A percentile compares a stretch with the other conserved stretches of the same genome.
phyloP scores from a whole-genome alignment of 2,888 invertebrate genomes.

The Noctua comes region DNA sequence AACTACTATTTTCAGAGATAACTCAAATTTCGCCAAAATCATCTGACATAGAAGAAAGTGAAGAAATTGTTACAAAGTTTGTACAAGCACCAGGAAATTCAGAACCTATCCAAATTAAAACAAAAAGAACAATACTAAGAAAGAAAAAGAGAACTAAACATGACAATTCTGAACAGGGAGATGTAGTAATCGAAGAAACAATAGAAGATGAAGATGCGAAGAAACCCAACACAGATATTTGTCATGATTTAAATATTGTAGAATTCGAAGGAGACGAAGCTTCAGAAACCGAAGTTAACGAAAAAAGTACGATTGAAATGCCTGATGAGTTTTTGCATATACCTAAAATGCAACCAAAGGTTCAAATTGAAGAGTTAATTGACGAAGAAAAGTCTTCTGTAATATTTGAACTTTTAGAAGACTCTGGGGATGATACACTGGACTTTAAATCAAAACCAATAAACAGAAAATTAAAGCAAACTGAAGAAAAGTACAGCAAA shows the following conservation, averaged over 20 bases:
- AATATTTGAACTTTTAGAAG: slow-evolving; percentile 34
- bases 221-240: slow-evolving; percentile 52
- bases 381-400: slow-evolving; percentile 69
- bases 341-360: slow-evolving; percentile 76
- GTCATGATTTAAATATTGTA: slow-evolving; percentile 82
- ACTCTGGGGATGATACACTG: slow-evolving; percentile 18
- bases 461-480: slow-evolving; percentile 52
- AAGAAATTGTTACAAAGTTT: slow-evolving; percentile 91
- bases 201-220: slow-evolving; percentile 82
- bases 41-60: slow-evolving; percentile 89
- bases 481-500: not conserved
- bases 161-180: slow-evolving; percentile 76
- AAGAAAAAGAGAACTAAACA: slow-evolving; percentile 79
- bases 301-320: slow-evolving; percentile 81
- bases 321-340: slow-evolving; percentile 79
- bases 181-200: slow-evolving; percentile 89
- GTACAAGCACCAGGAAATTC: slow-evolving; percentile 86
- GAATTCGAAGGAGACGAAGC: slow-evolving; percentile 80
- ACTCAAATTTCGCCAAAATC: slow-evolving; percentile 77
- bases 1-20: slow-evolving; percentile 76
- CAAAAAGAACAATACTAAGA: slow-evolving; percentile 89
- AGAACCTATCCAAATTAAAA: slow-evolving; percentile 90
- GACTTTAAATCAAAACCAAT: slow-evolving; percentile 61
- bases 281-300: slow-evolving; percentile 68
- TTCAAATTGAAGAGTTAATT: slow-evolving; percentile 80